A percentile compares a stretch with the other conserved stretches of the same genome.
These are phyloP conservation scores for Bolinopsis microptera DNA, from an alignment of 37 sponge, comb jelly and placozoan species.

Conservation along the genomic window DNA sequence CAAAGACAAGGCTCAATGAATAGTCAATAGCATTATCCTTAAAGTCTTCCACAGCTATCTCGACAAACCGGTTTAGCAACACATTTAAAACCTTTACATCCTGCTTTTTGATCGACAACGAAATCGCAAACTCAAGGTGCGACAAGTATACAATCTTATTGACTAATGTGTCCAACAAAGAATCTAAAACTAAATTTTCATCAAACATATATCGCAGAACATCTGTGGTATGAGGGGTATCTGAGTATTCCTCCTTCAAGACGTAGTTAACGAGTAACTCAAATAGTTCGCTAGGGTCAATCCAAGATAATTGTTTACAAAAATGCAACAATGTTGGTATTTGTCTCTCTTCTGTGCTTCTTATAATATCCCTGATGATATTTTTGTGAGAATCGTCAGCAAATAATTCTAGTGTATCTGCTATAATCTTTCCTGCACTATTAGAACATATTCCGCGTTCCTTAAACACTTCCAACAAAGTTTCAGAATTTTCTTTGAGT, in stretches of 20 bases:
- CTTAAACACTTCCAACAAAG: neutral
- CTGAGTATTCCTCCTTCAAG: neutral
- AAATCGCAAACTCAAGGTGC: neutral
- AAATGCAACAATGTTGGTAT: neutral
- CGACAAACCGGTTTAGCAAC: neutral
- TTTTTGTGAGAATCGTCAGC: neutral
- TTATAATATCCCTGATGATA: neutral
- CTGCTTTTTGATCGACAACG: neutral
- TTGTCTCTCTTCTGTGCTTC: neutral
- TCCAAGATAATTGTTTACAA: neutral
- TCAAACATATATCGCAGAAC: neutral
- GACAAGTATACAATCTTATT: neutral
- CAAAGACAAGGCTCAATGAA: too few species aligned
- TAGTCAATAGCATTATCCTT: too few species aligned
- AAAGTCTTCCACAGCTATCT: too few species aligned
- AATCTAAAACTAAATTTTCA: neutral
- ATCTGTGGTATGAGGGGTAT: neutral
- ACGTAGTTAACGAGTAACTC: neutral
- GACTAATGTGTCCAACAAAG: neutral
- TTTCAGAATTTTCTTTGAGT: neutral
- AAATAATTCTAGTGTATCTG: neutral
- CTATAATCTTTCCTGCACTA: neutral
- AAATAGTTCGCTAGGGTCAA: neutral
- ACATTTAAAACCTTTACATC: neutral
- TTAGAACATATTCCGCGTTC: neutral